A percentile compares a stretch with the other conserved stretches of the same genome.
These are phyloP conservation scores for Mormoops blainvillei DNA, from an alignment of 2,113 vertebrate species.

Conservation along the genomic window DNA sequence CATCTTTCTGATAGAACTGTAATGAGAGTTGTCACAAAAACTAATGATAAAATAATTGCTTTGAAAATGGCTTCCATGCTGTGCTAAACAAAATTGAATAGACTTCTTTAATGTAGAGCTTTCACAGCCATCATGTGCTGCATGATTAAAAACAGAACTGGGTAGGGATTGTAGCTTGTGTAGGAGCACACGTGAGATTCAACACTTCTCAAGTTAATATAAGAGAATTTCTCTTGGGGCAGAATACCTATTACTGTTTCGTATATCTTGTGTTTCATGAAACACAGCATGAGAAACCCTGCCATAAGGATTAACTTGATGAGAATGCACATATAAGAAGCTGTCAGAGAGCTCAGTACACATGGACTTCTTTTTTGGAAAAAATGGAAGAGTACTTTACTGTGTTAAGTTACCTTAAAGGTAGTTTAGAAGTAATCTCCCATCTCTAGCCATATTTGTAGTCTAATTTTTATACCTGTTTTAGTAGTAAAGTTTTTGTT, in stretches of 20 bases:
- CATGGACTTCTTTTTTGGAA: not conserved
- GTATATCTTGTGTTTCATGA: not conserved
- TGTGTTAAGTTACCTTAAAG: not conserved
- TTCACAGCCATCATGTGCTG: not conserved
- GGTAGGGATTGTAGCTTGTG: not conserved
- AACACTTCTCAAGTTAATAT: not conserved
- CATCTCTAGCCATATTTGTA: not conserved
- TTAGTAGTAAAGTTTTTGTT: conserved; percentile 1
- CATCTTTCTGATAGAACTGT: not conserved
- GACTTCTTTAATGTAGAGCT: not conserved
- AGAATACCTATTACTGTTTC: not conserved
- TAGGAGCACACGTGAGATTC: not conserved
- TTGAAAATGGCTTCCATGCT: not conserved
- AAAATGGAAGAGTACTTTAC: not conserved
- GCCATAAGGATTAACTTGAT: not conserved
- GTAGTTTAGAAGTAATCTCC: not conserved
- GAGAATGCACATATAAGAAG: not conserved
- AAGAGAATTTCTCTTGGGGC: not conserved
- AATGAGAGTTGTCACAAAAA: not conserved
- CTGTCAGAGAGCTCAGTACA: not conserved
- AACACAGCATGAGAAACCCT: not conserved
- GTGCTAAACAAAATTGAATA: conserved; percentile 2
- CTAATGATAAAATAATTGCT: not conserved
- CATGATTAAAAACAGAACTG: not conserved
- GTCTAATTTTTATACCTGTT: not conserved